Evolutionary conservation across 64 coral and sea anemone species (phyloP), one percentile per base, ranked within the genome.

Genomic region (Exaiptasia diaphana): DNA sequence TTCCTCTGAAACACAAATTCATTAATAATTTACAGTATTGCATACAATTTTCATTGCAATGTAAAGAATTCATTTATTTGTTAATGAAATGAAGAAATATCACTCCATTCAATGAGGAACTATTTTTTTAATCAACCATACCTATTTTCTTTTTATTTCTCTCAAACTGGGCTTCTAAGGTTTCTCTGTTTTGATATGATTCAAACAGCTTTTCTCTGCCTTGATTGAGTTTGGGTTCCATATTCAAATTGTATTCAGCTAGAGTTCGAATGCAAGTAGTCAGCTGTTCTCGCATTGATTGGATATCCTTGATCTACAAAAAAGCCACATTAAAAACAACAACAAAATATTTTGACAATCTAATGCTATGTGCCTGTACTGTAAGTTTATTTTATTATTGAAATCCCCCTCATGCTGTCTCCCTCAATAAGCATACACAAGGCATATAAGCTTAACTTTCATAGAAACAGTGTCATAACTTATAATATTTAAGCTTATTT

Each of bases 171-270:
- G 36, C 86, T 21, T 94, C 86, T 54, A 94, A 67, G 8, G 68
- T 38, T 36, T 70, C 53, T 60, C 81, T 77, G 73, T 75, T 88
- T 36, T 89, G 71, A 71, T 94, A 44, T n/a, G 86, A 71, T 31
- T 94, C 86, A 39, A 89, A 63, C 13, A 94, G 86, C 31, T 4
- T 13, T 0, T 89, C 32, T 36, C 87, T 77, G 27, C 67, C 75
- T 15, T 46, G 21, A 15, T 83, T 74, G 18, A 94, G 57, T 38
- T 14, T 71, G 3, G 91, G 91, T 36, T 94, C 73, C 52, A 89
- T 38, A 25, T 43, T 74, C 34, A 94, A 78, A 34, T 94, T 94
- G 13, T 78, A 79, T 34, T 94, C 91, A 30, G 91, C 91, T 80
- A 94, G 77, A 57, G 64, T 94, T 61, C 44, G 40, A 64, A 89